Conservation (phyloP, 2,113 vertebrate genomes). For the Phoxinus phoxinus region DNA sequence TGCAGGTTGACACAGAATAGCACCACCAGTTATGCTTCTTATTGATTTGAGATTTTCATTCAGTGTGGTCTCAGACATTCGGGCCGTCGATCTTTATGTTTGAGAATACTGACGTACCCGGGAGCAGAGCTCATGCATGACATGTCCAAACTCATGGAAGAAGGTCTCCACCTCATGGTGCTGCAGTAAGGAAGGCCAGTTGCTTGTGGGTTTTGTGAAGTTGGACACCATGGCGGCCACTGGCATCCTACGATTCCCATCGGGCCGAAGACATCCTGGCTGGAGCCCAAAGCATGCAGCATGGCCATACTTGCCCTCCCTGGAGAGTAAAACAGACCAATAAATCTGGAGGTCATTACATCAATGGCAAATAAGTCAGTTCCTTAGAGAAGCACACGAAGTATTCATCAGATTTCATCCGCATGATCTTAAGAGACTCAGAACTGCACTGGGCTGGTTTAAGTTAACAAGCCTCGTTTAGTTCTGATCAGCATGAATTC, state of each 20-base stretch:
- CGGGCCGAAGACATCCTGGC: conserved; percentile 84
- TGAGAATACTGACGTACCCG: conserved; percentile 75
- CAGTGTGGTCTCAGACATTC: conserved; percentile 19
- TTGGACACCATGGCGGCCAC: conserved; percentile 96
- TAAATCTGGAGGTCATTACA: not conserved
- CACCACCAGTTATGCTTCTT: not conserved
- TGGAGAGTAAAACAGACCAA: conserved; percentile 64
- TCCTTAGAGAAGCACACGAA: not conserved
- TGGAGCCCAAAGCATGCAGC: conserved; percentile 93
- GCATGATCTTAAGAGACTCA: not conserved
- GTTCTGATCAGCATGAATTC: not conserved
- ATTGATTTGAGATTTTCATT: not conserved
- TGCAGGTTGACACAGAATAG: not conserved
- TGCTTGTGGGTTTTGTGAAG: conserved; percentile 86
- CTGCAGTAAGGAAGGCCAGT: conserved; percentile 87
- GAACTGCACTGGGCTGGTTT: not conserved
- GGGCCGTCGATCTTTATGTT: conserved; percentile 51
- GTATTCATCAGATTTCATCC: conserved; percentile 2
- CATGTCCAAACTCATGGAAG: conserved; percentile 95
- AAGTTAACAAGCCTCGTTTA: not conserved
- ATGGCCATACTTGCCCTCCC: conserved; percentile 92
- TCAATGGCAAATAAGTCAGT: not conserved
- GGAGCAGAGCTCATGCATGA: conserved; percentile 97
- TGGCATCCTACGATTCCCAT: conserved; percentile 84
- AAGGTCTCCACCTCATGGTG: conserved; percentile 97